A percentile compares a stretch with the other conserved stretches of the same genome.
These are phyloP conservation scores for Cuculus canorus DNA, from an alignment of 2,797 vertebrate genomes.

Conservation along the genomic window DNA sequence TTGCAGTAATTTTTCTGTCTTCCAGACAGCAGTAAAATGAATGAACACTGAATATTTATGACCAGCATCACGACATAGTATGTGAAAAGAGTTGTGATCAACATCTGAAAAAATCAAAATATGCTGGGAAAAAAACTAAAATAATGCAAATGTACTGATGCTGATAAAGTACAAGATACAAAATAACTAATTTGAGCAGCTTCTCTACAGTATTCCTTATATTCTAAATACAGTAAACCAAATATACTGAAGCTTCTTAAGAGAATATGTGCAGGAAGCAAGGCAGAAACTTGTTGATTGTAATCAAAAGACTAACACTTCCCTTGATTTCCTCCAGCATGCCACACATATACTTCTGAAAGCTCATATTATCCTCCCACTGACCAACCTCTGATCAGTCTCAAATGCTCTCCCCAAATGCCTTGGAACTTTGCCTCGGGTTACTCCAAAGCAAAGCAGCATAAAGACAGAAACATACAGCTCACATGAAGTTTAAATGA, in stretches of 20 bases:
- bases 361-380: neutral
- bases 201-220: neutral
- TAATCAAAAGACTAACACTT: neutral
- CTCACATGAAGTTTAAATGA: fast-evolving
- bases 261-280: neutral
- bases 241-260: neutral
- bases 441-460: neutral
- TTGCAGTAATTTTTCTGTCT: neutral
- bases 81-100: neutral
- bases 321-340: neutral
- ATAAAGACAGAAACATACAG: neutral
- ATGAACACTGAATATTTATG: neutral
- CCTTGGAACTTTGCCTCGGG: neutral
- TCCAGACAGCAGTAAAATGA: neutral
- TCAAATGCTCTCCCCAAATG: neutral
- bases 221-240: neutral
- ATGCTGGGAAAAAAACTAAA: neutral
- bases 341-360: neutral
- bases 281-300: neutral
- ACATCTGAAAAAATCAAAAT: neutral
- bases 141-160: neutral
- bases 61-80: neutral
- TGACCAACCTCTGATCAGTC: neutral
- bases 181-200: neutral
- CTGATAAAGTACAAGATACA: neutral